Evolutionary conservation across 2,113 vertebrate species (phyloP), one percentile per base, ranked within the genome.

Genomic region (Pelusios castaneus): DNA sequence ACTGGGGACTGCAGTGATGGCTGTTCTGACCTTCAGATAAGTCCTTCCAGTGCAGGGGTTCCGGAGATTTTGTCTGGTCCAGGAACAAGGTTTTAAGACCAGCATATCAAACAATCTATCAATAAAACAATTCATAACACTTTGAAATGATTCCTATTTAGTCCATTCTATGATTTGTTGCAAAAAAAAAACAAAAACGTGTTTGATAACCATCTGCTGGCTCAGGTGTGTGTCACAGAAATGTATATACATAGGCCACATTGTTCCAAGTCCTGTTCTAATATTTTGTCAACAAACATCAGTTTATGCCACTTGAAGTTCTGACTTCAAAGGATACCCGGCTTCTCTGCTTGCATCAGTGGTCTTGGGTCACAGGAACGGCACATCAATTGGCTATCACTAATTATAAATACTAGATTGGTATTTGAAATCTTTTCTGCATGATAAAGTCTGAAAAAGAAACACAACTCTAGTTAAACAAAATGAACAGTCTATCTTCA

Each of bases 391-490:
- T 98, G 99, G 95, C 99, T 99, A 95, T 99, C 99, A 52, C 99
- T 99, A 96, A 99, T 99, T 95, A 99, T 98, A 97, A 99, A 99
- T 92, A 99, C 98, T 95, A 99, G 96, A 96, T 99, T 99, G 91
- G 99, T 99, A 94, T 99, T 99, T 89, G 99, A 98, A 96, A 99
- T 98, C 97, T 99, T 99, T 97, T 99, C 99, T 3, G 98, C 99
- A 51, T 99, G 98, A 96, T 99, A 99, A 90, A 98, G 98, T 92
- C 98, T 98, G 96, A 31, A 97, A 95, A 95, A 92, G 82, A 63
- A 96, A 92, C 75, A 76, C 43, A 25, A 76, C 22, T 77, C 43
- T 21, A 24, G 47, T 91, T 90, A 91, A 93, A 93, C 38, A 38
- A 87, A 95, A 70, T 19, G 88, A 80, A 52, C 7, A 43, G 8